Percentiles rank a stretch among this genome's conserved stretches.
phyloP scores from a whole-genome alignment of 2,113 vertebrate genomes.

The Xiphophorus couchianus region DNA sequence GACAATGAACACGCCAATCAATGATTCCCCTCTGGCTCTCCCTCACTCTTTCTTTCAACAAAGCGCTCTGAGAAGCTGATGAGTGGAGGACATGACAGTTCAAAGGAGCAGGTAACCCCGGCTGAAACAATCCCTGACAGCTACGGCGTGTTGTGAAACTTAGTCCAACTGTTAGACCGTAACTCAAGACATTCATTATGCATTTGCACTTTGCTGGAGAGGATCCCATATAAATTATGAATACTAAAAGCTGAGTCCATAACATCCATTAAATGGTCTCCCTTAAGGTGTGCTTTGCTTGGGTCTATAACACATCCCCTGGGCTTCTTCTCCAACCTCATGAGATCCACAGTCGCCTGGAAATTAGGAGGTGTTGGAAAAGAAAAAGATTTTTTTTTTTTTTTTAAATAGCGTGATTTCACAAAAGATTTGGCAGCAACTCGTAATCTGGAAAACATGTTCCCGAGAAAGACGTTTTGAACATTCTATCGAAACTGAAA shows the following conservation, averaged over 20 bases:
- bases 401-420: conserved; percentile 8
- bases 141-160: conserved; percentile 71
- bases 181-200: conserved; percentile 81
- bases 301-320: conserved; percentile 56
- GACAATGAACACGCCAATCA: conserved; percentile 36
- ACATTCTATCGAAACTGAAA: conserved; percentile 25
- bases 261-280: conserved; percentile 79
- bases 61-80: conserved; percentile 43
- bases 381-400: neutral
- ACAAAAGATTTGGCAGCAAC: conserved; percentile 10
- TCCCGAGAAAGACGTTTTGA: conserved; percentile 15
- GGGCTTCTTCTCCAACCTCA: conserved; percentile 43
- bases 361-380: conserved; percentile 34
- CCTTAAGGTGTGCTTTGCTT: conserved; percentile 67
- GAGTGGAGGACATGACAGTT: conserved; percentile 61
- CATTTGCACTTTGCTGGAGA: conserved; percentile 80
- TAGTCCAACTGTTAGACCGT: conserved; percentile 76
- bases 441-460: conserved; percentile 2
- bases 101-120: conserved; percentile 62
- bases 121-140: conserved; percentile 65
- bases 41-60: conserved; percentile 42
- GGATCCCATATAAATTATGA: conserved; percentile 82
- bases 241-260: conserved; percentile 84
- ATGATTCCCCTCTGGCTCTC: conserved; percentile 43
- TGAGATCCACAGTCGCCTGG: conserved; percentile 36